phyloP scores from a whole-genome alignment of 2,797 vertebrate genomes.

The Eutrigla gurnardus region DNA sequence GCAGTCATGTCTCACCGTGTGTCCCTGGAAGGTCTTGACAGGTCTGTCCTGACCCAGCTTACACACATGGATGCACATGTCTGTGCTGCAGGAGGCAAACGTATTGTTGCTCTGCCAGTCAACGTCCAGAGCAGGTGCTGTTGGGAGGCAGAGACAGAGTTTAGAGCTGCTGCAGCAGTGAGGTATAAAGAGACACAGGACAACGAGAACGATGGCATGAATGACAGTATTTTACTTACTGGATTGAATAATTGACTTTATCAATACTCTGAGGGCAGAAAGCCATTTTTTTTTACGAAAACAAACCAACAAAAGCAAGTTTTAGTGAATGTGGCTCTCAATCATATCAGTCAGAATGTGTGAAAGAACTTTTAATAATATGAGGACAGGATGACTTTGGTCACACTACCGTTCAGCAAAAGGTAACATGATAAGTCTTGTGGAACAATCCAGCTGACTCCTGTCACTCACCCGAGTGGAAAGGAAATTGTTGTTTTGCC shows the following conservation, averaged over 20 bases:
- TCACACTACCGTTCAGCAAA: constrained; percentile 19
- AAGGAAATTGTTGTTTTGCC: constrained; percentile 99
- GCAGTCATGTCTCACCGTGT: constrained; percentile 88
- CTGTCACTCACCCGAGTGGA: constrained; percentile 93
- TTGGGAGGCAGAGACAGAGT: constrained; percentile 29
- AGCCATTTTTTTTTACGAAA: too few species aligned
- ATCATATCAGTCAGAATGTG: not conserved
- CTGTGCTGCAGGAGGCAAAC: constrained; percentile 98
- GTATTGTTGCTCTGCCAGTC: constrained; percentile 99
- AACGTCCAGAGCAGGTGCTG: constrained; percentile 96
- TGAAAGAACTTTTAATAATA: not conserved
- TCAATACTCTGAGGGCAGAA: not conserved
- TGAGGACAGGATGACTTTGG: not conserved
- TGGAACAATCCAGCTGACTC: constrained; percentile 30
- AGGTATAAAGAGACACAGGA: not conserved
- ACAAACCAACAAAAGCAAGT: not conserved
- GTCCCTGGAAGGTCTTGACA: constrained; percentile 99
- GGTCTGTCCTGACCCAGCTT: constrained; percentile 98
- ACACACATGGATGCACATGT: constrained; percentile 99
- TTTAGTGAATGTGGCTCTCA: not conserved
- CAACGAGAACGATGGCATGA: not conserved
- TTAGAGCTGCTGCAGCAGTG: constrained; percentile 27
- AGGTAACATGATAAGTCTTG: constrained; percentile 28
- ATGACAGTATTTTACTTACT: not conserved
- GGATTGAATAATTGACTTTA: not conserved